Conservation (phyloP, 2,797 vertebrate genomes). For the Percopsis omiscomaycus region DNA sequence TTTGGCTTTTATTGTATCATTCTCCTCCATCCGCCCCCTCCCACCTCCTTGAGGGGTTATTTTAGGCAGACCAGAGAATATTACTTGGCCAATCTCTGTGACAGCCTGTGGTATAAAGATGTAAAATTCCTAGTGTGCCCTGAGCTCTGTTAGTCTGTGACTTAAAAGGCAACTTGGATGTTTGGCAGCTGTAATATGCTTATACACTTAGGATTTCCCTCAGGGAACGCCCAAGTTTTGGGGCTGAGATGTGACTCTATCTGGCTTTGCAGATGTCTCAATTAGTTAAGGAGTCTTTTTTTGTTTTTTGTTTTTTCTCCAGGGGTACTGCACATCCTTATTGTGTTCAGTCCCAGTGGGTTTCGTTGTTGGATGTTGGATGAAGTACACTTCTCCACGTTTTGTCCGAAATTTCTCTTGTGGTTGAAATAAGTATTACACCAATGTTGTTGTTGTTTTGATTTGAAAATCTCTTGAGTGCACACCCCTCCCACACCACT, state of each 20-base stretch:
- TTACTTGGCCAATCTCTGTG: conserved; percentile 6
- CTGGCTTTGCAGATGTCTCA: conserved; percentile 48
- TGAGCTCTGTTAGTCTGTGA: conserved; percentile 27
- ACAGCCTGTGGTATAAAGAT: conserved; percentile 23
- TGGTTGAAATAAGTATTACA: too few relatives aligned
- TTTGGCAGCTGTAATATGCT: conserved; percentile 39
- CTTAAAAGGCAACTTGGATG: conserved; percentile 38
- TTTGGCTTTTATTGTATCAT: not conserved
- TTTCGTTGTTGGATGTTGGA: too few relatives aligned
- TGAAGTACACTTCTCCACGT: too few relatives aligned
- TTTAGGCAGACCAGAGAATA: conserved; percentile 26
- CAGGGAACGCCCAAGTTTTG: conserved; percentile 27
- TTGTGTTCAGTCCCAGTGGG: conserved; percentile 18
- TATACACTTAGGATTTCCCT: conserved; percentile 38
- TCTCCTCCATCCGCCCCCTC: not conserved
- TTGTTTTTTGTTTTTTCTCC: not conserved
- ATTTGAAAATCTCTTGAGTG: too few relatives aligned
- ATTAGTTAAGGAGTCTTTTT: conserved; percentile 31
- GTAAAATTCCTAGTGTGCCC: conserved; percentile 30
- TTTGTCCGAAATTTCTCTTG: too few relatives aligned
- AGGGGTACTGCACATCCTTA: conserved; percentile 2
- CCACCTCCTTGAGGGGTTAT: conserved; percentile 2
- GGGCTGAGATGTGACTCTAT: conserved; percentile 38
- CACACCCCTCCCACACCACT: too few relatives aligned
- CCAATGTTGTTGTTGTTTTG: too few relatives aligned